phyloP scores from a whole-genome alignment of 1,140 invertebrate genomes.

The Eufriesea mexicana region DNA sequence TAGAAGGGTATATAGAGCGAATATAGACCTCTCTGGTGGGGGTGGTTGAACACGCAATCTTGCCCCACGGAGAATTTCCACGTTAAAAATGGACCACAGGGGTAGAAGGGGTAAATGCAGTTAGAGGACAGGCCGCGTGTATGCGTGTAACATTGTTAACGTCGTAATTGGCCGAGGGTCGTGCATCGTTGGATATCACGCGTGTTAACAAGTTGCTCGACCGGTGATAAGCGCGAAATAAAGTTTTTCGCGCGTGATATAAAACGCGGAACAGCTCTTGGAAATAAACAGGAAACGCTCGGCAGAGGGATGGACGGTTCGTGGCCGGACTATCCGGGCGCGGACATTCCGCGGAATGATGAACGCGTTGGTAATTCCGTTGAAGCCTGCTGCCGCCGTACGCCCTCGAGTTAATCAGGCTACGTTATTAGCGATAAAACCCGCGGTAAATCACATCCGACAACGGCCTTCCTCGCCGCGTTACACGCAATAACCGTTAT shows the following conservation, averaged over 20 bases:
- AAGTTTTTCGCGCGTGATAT: conserved; percentile 21
- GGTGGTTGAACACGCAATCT: not conserved
- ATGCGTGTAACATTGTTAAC: conserved; percentile 33
- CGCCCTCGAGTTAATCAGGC: conserved; percentile 18
- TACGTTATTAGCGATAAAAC: conserved; percentile 27
- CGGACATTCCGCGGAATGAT: not conserved
- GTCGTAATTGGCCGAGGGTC: conserved; percentile 18
- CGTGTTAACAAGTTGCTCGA: conserved; percentile 34
- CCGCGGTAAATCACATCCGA: not conserved
- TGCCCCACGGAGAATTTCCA: not conserved
- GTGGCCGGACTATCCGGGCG: too few relatives aligned
- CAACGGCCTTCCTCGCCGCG: not conserved
- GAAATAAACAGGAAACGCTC: too few relatives aligned
- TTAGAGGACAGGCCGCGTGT: not conserved
- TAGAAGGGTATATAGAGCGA: too few relatives aligned
- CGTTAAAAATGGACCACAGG: conserved; percentile 6
- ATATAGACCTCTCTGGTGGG: too few relatives aligned
- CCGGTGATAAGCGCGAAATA: conserved; percentile 46
- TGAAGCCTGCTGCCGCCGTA: too few relatives aligned
- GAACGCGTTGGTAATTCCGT: not conserved
- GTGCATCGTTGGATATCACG: conserved; percentile 18
- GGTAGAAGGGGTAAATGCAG: conserved; percentile 9
- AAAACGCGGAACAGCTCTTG: not conserved
- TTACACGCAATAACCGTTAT: conserved; percentile 2
- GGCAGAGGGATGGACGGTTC: not conserved